phyloP scores from a whole-genome alignment of 2,888 invertebrate genomes.

The Cepaea hortensis region DNA sequence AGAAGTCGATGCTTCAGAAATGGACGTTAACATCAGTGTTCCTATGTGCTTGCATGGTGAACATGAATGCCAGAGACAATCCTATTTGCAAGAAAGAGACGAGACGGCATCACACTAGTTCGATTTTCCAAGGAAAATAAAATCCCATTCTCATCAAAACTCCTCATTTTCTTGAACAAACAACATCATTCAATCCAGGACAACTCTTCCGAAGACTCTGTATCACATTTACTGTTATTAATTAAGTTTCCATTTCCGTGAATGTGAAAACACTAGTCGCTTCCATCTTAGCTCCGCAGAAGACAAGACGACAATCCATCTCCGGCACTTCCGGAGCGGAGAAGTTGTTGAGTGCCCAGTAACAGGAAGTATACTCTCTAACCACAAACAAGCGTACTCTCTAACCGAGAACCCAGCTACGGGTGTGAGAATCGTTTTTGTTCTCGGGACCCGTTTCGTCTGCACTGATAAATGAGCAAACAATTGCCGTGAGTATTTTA shows the following conservation, averaged over 20 bases:
- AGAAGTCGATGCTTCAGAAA: no score
- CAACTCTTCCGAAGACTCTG: background rate
- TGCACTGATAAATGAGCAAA: constrained; percentile 25
- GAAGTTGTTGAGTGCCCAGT: constrained; percentile 15
- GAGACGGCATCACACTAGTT: background rate
- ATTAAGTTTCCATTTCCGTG: constrained; percentile 45
- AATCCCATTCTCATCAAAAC: constrained; percentile 25
- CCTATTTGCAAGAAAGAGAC: background rate
- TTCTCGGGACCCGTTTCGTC: background rate
- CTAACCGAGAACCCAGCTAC: constrained; percentile 14
- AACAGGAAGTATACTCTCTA: constrained; percentile 46
- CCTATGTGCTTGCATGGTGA: background rate
- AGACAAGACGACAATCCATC: constrained; percentile 44
- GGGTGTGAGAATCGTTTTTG: constrained; percentile 17
- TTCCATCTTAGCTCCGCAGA: background rate
- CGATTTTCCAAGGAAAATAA: constrained; percentile 26
- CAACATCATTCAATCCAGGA: constrained; percentile 34
- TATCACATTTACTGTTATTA: constrained; percentile 45
- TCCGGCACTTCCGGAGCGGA: constrained; percentile 37
- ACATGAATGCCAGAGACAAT: background rate
- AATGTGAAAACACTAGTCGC: constrained; percentile 29
- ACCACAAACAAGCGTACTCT: constrained; percentile 38
- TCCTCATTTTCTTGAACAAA: constrained; percentile 45
- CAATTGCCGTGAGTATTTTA: constrained; percentile 12
- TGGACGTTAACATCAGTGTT: no score